Percentiles rank a stretch among this genome's conserved stretches.
Conservation (phyloP, 2,888 invertebrate genomes). For the Caenorhabditis sp. region DNA sequence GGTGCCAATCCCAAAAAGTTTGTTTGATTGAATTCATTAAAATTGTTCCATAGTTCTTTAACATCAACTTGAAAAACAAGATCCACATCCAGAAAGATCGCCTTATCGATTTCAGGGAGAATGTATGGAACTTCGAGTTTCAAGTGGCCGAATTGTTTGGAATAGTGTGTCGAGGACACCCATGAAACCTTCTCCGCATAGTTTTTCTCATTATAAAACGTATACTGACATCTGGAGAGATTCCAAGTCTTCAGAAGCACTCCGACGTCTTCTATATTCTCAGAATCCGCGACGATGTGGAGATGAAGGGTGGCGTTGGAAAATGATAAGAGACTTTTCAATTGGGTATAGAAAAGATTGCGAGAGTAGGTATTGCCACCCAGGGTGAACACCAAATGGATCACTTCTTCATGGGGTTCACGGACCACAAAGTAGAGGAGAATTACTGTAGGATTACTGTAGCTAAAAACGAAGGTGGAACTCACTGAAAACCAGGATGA, state of each 20-base stretch:
- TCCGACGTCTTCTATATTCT: neutral
- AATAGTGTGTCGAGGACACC: neutral
- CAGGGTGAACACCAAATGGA: neutral
- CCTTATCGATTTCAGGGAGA: neutral
- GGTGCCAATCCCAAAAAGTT: neutral
- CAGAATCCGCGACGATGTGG: neutral
- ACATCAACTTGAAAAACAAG: neutral
- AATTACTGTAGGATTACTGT: neutral
- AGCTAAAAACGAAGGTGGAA: too few relatives aligned
- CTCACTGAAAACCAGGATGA: too few relatives aligned
- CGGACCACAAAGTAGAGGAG: neutral
- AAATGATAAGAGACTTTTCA: neutral
- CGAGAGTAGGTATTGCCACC: neutral
- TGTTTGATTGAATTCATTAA: neutral
- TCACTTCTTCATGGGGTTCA: neutral
- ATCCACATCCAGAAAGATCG: neutral
- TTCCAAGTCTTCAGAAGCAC: neutral
- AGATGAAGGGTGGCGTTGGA: neutral
- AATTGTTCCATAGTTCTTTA: neutral
- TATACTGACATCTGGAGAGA: neutral
- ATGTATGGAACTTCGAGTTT: neutral
- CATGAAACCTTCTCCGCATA: neutral
- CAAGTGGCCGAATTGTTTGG: conserved; percentile 1
- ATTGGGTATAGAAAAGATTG: neutral
- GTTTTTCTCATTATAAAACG: neutral